Evolutionary conservation across 2,888 invertebrate genomes (phyloP).

Genomic region (Pedicia rivosa): DNA sequence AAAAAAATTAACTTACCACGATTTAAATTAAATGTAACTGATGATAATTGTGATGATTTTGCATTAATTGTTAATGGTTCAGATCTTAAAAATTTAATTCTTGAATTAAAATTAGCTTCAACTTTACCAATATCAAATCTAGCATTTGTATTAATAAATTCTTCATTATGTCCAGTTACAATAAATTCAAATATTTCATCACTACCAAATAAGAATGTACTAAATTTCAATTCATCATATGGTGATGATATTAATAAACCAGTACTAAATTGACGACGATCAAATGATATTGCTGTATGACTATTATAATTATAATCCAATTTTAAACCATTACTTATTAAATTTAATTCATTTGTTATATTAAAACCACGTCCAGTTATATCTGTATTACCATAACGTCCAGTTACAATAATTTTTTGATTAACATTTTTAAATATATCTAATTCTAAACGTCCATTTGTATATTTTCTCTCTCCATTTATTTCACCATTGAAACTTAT

Average conservation of each 20-base stretch:
- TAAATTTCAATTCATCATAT: constrained; percentile 21
- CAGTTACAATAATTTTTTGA: constrained; percentile 35
- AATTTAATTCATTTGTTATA: constrained; percentile 24
- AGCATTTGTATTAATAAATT: constrained; percentile 17
- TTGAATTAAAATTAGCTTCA: constrained; percentile 16
- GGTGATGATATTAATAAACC: constrained; percentile 25
- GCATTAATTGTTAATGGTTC: constrained; percentile 17
- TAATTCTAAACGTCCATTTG: constrained; percentile 31
- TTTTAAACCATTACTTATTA: constrained; percentile 33
- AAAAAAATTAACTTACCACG: constrained; percentile 14
- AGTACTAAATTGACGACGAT: constrained; percentile 19
- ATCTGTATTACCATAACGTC: constrained; percentile 17
- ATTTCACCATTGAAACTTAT: constrained; percentile 31
- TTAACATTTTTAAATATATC: constrained; percentile 43
- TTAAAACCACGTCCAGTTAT: constrained; percentile 27
- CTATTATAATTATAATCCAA: constrained; percentile 20
- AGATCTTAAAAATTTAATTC: constrained; percentile 17
- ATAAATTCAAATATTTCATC: constrained; percentile 24
- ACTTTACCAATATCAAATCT: constrained; percentile 18
- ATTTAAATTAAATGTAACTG: constrained; percentile 17
- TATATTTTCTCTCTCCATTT: constrained; percentile 24
- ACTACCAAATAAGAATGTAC: constrained; percentile 18
- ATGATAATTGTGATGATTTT: constrained; percentile 6
- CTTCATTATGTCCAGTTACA: constrained; percentile 18
- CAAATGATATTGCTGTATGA: constrained; percentile 20